These are phyloP conservation scores for Gerris lacustris DNA, from an alignment of 2,888 invertebrate species.

Conservation along the genomic window DNA sequence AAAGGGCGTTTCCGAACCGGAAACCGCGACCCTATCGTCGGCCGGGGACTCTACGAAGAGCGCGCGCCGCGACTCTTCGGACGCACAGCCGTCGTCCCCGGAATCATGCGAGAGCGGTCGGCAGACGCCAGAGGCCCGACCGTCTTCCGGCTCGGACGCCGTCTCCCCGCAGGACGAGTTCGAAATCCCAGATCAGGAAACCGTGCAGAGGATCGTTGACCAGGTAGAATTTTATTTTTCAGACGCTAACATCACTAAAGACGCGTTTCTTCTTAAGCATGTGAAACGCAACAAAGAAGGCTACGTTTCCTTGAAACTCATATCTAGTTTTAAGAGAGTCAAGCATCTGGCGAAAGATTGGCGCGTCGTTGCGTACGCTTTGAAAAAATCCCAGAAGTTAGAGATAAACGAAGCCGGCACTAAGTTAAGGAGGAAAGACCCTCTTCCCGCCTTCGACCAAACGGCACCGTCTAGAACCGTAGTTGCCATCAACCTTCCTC, in stretches of 20 bases:
- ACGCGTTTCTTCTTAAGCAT: conserved; percentile 88
- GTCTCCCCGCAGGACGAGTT: conserved; percentile 41
- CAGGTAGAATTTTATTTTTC: conserved; percentile 95
- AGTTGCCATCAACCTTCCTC: conserved; percentile 72
- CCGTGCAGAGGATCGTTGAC: conserved; percentile 63
- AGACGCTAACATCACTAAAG: conserved; percentile 86
- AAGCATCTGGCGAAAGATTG: conserved; percentile 90
- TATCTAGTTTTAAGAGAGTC: conserved; percentile 88
- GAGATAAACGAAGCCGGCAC: conserved; percentile 85
- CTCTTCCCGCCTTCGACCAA: conserved; percentile 80
- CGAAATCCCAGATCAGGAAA: conserved; percentile 55
- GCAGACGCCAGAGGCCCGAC: neutral
- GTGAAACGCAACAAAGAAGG: conserved; percentile 91
- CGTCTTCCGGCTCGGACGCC: conserved; percentile 15
- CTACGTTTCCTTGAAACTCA: conserved; percentile 84
- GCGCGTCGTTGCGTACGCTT: conserved; percentile 78
- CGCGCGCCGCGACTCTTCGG: conserved; percentile 18
- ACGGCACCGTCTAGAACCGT: conserved; percentile 85
- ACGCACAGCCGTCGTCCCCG: conserved; percentile 7
- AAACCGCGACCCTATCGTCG: neutral
- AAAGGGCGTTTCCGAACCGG: neutral
- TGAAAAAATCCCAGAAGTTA: conserved; percentile 62
- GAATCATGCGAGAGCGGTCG: neutral
- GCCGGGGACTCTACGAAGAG: conserved; percentile 9
- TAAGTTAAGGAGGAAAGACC: conserved; percentile 71